These are phyloP conservation scores for Naja naja DNA, from an alignment of 2,113 vertebrate species.

Conservation along the genomic window DNA sequence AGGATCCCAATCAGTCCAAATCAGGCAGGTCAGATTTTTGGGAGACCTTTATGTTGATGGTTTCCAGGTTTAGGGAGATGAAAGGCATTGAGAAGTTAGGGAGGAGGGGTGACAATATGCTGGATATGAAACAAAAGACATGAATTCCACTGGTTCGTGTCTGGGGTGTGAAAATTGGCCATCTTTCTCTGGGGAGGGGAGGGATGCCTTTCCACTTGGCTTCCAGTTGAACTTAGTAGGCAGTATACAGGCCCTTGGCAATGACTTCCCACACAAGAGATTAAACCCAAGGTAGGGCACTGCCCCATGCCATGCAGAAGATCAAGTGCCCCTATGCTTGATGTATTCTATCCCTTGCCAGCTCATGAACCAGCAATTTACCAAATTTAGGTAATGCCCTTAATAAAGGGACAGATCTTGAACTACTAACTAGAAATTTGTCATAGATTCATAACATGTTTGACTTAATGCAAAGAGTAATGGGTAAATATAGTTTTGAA, in stretches of 20 bases:
- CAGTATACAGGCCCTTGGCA: background rate
- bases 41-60: background rate
- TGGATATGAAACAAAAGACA: background rate
- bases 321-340: background rate
- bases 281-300: background rate
- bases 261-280: background rate
- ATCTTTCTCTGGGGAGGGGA: background rate
- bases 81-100: background rate
- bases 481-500: background rate
- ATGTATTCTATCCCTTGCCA: background rate
- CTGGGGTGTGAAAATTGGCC: background rate
- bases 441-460: background rate
- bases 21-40: background rate
- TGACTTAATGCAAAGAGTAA: background rate
- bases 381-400: background rate
- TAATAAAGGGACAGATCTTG: background rate
- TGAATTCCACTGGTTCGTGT: background rate
- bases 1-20: background rate
- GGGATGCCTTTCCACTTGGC: background rate
- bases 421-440: background rate
- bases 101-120: background rate
- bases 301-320: background rate
- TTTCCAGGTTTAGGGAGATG: background rate
- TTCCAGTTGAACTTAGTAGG: background rate
- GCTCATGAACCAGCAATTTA: background rate